Conservation (phyloP, 2,888 invertebrate species). For the Lasioglossum marginatum region DNA sequence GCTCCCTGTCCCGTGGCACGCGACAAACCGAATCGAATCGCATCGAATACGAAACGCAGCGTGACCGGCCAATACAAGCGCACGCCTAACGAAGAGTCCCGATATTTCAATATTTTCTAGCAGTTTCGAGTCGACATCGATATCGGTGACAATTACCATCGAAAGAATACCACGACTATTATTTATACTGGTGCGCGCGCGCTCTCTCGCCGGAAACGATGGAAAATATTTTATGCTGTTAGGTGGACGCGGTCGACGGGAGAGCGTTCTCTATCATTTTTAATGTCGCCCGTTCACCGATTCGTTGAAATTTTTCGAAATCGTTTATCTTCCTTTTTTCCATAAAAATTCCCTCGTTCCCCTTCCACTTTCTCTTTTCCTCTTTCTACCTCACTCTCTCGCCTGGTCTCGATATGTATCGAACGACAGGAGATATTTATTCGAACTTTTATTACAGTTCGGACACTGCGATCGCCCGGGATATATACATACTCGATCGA, state of each 20-base stretch:
- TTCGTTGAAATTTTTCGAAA: slow-evolving; percentile 8
- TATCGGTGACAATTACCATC: slow-evolving; percentile 9
- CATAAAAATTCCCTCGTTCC: not conserved
- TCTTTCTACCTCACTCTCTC: not conserved
- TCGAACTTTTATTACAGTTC: slow-evolving; percentile 7
- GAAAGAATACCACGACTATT: not conserved
- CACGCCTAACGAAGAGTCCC: not conserved
- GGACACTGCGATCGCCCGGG: not conserved
- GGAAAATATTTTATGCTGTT: slow-evolving; percentile 17
- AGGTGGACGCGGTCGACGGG: not conserved
- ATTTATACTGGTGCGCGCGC: not conserved
- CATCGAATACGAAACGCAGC: not conserved
- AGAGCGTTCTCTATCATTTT: slow-evolving; percentile 26
- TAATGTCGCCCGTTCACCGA: slow-evolving; percentile 31
- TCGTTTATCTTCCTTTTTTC: slow-evolving; percentile 9
- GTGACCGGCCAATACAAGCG: not conserved
- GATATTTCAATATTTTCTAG: not conserved
- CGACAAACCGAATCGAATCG: not conserved
- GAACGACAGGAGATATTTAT: slow-evolving; percentile 6
- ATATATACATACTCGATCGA: not conserved
- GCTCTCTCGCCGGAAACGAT: not conserved
- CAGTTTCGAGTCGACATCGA: not conserved
- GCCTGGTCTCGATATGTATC: not conserved
- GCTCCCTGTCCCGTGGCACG: not conserved
- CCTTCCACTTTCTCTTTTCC: not conserved